A percentile compares a stretch with the other conserved stretches of the same genome.
Conservation (phyloP, 2,113 vertebrate genomes). For the Isichthys henryi region DNA sequence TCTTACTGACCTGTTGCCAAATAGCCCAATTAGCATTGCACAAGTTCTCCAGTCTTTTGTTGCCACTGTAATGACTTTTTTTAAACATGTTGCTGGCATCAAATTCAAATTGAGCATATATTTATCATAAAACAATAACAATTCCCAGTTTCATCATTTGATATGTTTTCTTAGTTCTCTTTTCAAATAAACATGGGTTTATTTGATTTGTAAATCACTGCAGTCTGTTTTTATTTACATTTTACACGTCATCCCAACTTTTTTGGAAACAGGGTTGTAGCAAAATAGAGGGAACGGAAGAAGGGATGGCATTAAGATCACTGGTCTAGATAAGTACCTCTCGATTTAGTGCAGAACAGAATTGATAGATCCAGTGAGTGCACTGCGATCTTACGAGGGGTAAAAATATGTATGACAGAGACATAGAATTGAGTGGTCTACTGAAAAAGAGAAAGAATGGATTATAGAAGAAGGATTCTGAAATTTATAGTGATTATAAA, state of each 20-base stretch:
- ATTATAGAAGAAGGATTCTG: not conserved
- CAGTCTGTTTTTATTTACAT: not conserved
- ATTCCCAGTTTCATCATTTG: not conserved
- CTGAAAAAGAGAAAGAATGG: not conserved
- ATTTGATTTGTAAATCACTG: not conserved
- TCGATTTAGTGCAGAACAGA: not conserved
- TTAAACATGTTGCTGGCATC: not conserved
- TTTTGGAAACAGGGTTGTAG: not conserved
- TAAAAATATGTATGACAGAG: not conserved
- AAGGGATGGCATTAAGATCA: not conserved
- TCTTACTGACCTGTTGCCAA: not conserved
- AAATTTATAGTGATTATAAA: not conserved
- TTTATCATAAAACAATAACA: not conserved
- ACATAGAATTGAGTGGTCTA: not conserved
- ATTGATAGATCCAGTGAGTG: not conserved
- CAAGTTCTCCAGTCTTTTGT: not conserved
- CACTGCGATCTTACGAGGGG: constrained; percentile 29
- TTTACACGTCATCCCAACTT: not conserved
- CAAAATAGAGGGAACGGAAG: constrained; percentile 30
- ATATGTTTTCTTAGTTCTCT: not conserved
- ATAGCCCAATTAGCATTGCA: not conserved
- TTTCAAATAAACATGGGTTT: not conserved
- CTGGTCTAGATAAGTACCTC: not conserved
- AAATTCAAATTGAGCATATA: not conserved
- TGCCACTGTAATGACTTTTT: not conserved